A percentile compares a stretch with the other conserved stretches of the same genome.
Evolutionary conservation across 2,113 vertebrate species (phyloP).

Genomic region (Anoura caudifer): DNA sequence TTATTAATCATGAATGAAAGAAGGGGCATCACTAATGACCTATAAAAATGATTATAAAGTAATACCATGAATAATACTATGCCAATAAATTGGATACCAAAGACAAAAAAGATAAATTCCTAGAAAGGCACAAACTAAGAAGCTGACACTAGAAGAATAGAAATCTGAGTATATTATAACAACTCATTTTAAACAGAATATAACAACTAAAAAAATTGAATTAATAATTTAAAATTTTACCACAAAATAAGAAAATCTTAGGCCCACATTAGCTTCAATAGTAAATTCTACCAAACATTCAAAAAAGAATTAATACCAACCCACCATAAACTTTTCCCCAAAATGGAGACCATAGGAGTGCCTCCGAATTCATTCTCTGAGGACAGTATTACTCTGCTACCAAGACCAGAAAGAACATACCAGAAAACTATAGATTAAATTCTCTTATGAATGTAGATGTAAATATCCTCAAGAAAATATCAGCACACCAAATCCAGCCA

Average conservation of each 20-base stretch:
- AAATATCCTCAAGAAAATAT: background rate
- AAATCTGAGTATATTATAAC: background rate
- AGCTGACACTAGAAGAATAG: background rate
- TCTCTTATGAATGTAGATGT: background rate
- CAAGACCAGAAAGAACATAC: background rate
- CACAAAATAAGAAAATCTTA: background rate
- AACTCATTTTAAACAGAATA: background rate
- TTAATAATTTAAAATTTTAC: background rate
- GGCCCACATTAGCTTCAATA: background rate
- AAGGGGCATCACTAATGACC: background rate
- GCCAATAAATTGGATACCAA: background rate
- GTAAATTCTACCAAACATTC: background rate
- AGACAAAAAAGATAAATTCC: background rate
- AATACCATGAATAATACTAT: background rate
- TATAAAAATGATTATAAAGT: background rate
- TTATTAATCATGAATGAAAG: background rate
- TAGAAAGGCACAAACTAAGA: background rate
- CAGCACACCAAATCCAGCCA: background rate
- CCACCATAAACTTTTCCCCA: background rate
- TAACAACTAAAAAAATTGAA: background rate
- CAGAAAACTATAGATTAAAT: background rate
- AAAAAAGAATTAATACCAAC: background rate
- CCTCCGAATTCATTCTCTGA: background rate
- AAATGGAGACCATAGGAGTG: background rate
- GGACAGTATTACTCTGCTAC: background rate